Evolutionary conservation across 2,888 invertebrate species (phyloP), one percentile per base, ranked within the genome.

Genomic region (Sinohyriopsis cumingii): DNA sequence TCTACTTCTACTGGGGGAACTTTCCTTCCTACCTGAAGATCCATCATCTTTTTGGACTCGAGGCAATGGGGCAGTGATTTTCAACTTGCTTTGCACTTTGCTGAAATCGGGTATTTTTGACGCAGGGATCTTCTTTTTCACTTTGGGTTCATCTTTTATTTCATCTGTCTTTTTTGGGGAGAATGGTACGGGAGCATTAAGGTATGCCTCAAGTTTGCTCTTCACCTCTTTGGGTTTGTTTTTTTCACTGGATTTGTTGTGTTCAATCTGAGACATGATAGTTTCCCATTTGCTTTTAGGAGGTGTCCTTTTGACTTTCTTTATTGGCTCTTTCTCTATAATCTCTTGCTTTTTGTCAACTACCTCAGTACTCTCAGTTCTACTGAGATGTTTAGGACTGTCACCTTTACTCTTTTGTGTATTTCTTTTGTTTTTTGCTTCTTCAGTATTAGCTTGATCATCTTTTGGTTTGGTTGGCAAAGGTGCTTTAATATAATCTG

Each of bases 141-240:
- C 79, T 72, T 82, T 80, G 4, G 72, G 73, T 28, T 73, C 63
- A 56, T 71, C 68, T 20, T 56, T 60, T 15, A 22, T 55, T 62
- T 72, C 78, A 61, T 74, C 73, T 61, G 77, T 72, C 62, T 80
- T 77, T 33, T 72, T 75, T 9, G 66, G 60, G 6, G 69, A 53
- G n/a, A 75, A 65, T 55, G 83, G 80, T 5, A 75, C 61, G 5
- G 83, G 80, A 20, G 77, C 69, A 59, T 73, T 70, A 20, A 81
- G 73, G 55, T 84, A 81, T 22, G 77, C 76, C 33, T 84, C 83
- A 24, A 96, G 94, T 90, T 95, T 95, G 63, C 96, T 95, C 90
- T 96, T 97, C 55, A 97, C 94, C 89, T 97, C 96, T 71, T 90
- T 90, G 79, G 94, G 93, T 59, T 88, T 89, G 1, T 70, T 53